Evolutionary conservation across 2,888 invertebrate species (phyloP).

Genomic region (Linnaemya tessellans): DNA sequence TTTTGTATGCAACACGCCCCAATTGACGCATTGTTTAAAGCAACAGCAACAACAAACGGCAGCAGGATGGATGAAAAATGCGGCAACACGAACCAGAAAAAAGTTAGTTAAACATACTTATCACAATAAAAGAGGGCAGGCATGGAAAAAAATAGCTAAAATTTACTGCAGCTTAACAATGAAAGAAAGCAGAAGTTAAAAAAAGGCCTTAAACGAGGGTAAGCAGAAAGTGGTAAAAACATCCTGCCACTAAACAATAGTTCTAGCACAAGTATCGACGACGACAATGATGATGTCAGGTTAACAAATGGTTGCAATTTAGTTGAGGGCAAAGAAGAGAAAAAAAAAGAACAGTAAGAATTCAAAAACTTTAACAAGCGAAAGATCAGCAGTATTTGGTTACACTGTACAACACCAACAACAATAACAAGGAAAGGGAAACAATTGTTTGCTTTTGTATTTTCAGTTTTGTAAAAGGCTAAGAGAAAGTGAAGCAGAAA

Average conservation of each 20-base stretch:
- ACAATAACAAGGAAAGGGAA: conserved; percentile 52
- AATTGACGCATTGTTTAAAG: conserved; percentile 68
- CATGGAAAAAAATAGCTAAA: neutral
- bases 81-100: conserved; percentile 14
- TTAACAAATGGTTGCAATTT: conserved; percentile 77
- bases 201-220: conserved; percentile 43
- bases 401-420: conserved; percentile 8
- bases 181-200: conserved; percentile 43
- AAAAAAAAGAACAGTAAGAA: too few species aligned
- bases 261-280: conserved; percentile 45
- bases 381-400: conserved; percentile 64
- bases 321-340: conserved; percentile 24
- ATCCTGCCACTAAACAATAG: conserved; percentile 59
- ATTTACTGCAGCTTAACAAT: conserved; percentile 32
- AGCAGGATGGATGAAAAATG: conserved; percentile 13
- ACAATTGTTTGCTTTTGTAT: conserved; percentile 63
- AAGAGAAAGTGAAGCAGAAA: conserved; percentile 17
- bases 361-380: conserved; percentile 43
- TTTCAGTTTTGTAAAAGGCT: conserved; percentile 15
- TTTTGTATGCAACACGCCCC: conserved; percentile 73
- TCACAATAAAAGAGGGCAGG: conserved; percentile 47
- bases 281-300: conserved; percentile 75
- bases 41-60: conserved; percentile 9
- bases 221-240: conserved; percentile 55
- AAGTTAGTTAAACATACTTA: conserved; percentile 23